A percentile compares a stretch with the other conserved stretches of the same genome.
Evolutionary conservation across 2,888 invertebrate genomes (phyloP).

Genomic region (Odiellus spinosus): DNA sequence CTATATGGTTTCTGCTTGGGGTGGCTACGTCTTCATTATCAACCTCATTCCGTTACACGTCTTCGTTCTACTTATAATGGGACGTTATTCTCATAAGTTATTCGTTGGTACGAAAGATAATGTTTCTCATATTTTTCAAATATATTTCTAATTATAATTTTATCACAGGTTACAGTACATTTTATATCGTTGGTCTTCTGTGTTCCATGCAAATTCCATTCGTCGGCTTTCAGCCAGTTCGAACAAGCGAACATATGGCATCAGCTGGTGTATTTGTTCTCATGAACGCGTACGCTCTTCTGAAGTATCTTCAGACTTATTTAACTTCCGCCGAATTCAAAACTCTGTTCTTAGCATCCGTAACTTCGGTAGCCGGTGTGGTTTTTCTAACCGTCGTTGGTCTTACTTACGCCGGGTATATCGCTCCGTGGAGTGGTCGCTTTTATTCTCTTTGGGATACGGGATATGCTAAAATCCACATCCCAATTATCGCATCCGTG

Average conservation of each 20-base stretch:
- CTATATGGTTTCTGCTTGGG: constrained; percentile 99
- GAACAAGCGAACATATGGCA: constrained; percentile 99
- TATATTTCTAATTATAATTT: neutral
- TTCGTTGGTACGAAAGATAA: constrained; percentile 41
- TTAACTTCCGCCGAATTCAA: constrained; percentile 79
- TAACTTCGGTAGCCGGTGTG: constrained; percentile 54
- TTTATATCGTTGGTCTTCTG: constrained; percentile 86
- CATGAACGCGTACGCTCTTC: constrained; percentile 66
- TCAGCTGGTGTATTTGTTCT: constrained; percentile 91
- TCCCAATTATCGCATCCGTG: constrained; percentile 96
- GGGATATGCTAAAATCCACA: constrained; percentile 97
- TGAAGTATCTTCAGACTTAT: constrained; percentile 73
- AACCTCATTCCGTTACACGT: constrained; percentile 97
- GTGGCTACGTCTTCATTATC: constrained; percentile 98
- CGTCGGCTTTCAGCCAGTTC: constrained; percentile 89
- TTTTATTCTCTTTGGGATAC: constrained; percentile 99
- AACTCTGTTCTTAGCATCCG: constrained; percentile 53
- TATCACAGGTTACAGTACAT: constrained; percentile 87
- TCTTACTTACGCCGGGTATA: constrained; percentile 77
- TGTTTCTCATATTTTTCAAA: neutral
- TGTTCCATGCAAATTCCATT: constrained; percentile 80
- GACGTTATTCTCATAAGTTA: constrained; percentile 75
- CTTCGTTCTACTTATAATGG: constrained; percentile 78
- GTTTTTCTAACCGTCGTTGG: constrained; percentile 71
- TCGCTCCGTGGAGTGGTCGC: constrained; percentile 92